Base-by-base conservation (phyloP, 1,140 invertebrate species). In the Rhopalosiphum maidis region DNA sequence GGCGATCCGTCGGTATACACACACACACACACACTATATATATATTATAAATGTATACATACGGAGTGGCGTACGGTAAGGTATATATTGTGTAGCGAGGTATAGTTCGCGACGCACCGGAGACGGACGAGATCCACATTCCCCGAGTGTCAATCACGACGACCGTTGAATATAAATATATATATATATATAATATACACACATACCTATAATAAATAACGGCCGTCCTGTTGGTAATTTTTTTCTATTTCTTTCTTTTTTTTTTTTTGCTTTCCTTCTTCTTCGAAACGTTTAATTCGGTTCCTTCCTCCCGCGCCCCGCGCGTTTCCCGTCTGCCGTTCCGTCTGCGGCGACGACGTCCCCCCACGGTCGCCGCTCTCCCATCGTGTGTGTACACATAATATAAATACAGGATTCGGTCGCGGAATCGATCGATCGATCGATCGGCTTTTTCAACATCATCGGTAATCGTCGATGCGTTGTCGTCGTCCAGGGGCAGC, bases 241-340 rank as follows among this genome's bases (percentile, higher is more conserved):
- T 91, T 48, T 37, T 92, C 30, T 91, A 35, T 60, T 41, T 89
- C n/a, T 51, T 46, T 86, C 3, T 88, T 51, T n/a, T 48, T n/a
- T 48, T 87, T 48, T 21, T 51, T 41, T 90, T 41, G 51, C 35
- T 55, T 89, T 89, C 51, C 77, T 92, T 83, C 60, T 93, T 93
- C 91, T 85, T 93, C 91, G 91, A 93, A 93, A 93, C 91, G 91
- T 93, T 93, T 93, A 85, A 93, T 93, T 93, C 91, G 91, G 91
- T 51, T 93, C 82, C 48, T 86, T 85, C 82, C 82, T 51, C 82
- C 68, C 48, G 48, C 37, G 25, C 55, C 41, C 85, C 85, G 60
- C 60, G 41, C 85, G 11, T 41, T 88, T 88, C 87, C 30, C 87
- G 87, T 88, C 87, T 48, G 54, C 54, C 54, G 15, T 68, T 68